Conservation (phyloP, 2,113 vertebrate genomes). For the Chionomys nivalis region DNA sequence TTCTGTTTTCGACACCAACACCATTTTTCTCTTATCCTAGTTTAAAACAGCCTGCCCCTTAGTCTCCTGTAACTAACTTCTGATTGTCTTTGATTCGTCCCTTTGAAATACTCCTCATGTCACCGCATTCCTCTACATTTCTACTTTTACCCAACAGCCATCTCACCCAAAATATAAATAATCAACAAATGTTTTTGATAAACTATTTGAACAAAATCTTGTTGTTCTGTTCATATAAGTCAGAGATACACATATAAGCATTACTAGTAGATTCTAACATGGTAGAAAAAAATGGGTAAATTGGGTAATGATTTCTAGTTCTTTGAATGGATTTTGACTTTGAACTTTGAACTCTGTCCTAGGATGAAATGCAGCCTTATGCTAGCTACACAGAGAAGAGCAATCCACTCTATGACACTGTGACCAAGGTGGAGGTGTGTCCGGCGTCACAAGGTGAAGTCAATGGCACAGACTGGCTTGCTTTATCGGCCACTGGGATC, state of each 20-base stretch:
- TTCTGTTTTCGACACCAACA: neutral
- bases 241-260: neutral
- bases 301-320: neutral
- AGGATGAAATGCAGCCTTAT: conserved; percentile 80
- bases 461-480: neutral
- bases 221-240: neutral
- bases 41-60: neutral
- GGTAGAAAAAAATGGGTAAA: neutral
- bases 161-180: neutral
- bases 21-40: neutral
- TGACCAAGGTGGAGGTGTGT: neutral
- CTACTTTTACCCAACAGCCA: neutral
- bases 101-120: neutral
- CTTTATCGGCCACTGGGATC: neutral
- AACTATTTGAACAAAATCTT: neutral
- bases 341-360: conserved; percentile 49
- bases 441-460: neutral
- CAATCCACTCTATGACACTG: conserved; percentile 76
- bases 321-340: conserved; percentile 53
- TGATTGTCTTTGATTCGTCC: neutral
- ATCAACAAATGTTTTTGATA: neutral
- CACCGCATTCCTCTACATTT: neutral
- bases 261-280: neutral
- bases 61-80: neutral
- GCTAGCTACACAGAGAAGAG: conserved; percentile 77